Conservation (phyloP, 1,140 invertebrate species). For the Drosophila orosa region DNA sequence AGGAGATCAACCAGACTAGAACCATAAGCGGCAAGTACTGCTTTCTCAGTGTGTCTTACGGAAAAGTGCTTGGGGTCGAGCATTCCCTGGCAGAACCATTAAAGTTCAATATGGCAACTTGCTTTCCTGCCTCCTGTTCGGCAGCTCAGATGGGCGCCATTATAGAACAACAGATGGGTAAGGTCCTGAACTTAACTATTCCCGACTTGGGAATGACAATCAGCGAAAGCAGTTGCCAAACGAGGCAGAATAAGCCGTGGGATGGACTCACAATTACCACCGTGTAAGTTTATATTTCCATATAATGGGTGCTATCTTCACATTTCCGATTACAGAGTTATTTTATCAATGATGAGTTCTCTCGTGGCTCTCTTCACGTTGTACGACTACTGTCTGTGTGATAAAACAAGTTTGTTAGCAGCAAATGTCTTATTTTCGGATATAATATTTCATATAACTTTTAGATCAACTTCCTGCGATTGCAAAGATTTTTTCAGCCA, state of each 20-base stretch:
- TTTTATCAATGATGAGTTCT: constrained; percentile 28
- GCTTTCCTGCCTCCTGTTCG: constrained; percentile 21
- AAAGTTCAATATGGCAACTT: constrained; percentile 1
- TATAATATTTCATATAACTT: neutral
- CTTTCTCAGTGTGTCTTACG: neutral
- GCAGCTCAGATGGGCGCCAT: constrained; percentile 19
- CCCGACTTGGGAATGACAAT: neutral
- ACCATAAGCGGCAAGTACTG: constrained; percentile 55
- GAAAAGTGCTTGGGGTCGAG: neutral
- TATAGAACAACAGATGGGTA: neutral
- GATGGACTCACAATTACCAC: constrained; percentile 39
- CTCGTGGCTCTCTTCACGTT: constrained; percentile 28
- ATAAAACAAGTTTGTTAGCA: constrained; percentile 18
- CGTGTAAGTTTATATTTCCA: constrained; percentile 19
- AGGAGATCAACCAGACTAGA: neutral
- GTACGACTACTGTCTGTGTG: constrained; percentile 42
- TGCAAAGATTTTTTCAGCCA: constrained; percentile 49
- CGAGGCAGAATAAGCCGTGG: constrained; percentile 2
- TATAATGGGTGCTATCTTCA: neutral
- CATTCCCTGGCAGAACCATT: neutral
- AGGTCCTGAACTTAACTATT: neutral
- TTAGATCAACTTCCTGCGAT: constrained; percentile 25
- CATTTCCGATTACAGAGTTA: constrained; percentile 10
- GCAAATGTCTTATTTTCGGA: fast-evolving
- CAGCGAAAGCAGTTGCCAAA: constrained; percentile 19